Base-by-base conservation (phyloP, 2,113 vertebrate species). In the Chaetura pelagica region DNA sequence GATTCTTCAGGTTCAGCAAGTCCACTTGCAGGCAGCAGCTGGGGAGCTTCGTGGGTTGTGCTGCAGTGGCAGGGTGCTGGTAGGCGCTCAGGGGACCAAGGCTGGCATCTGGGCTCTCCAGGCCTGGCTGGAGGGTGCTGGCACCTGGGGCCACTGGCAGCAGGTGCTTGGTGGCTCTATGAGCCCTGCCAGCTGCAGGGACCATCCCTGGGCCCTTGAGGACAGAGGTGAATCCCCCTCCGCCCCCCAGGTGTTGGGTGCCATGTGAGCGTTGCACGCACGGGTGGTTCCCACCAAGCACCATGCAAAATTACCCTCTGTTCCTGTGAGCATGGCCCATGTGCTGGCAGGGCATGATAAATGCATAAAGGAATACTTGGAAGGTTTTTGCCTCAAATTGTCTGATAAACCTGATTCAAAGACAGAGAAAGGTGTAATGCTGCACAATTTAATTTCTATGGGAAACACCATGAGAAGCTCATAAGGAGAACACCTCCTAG, bases 211-310 rank as follows among this genome's bases (percentile, higher is more conserved):
- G 24, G 16, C 8, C 18, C 23, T 75, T 71, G 4, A 24, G 17
- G 32, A 13, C 1, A 7, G 15, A 15, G 29, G 32, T 8, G 15
- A 63, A 59, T 71, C 29, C 40, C 14, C 49, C 11, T 22, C 26
- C 9, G 42, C 5, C 8, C 12, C 26, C 10, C 30, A 4, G 16
- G 5, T 12, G 2, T 57, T 17, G 10, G 12, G 2, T 83, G 44
- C 58, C 7, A 6, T 4, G 20, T 44, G 8, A 68, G 5, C 52
- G 12, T 42, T 1, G 0, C 2, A 2, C 22, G 42, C 10, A 23
- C 0, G 2, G 19, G 26, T 23, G 10, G 10, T 34, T 85, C 15
- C 49, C 14, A 30, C 49, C 16, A 34, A 55, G 64, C 27, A 35
- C n/a, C 12, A 7, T 1, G 0, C 15, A 52, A 48, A 81, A 48